Conservation (phyloP, 2,113 vertebrate genomes). For the Lichenostomus cassidix region DNA sequence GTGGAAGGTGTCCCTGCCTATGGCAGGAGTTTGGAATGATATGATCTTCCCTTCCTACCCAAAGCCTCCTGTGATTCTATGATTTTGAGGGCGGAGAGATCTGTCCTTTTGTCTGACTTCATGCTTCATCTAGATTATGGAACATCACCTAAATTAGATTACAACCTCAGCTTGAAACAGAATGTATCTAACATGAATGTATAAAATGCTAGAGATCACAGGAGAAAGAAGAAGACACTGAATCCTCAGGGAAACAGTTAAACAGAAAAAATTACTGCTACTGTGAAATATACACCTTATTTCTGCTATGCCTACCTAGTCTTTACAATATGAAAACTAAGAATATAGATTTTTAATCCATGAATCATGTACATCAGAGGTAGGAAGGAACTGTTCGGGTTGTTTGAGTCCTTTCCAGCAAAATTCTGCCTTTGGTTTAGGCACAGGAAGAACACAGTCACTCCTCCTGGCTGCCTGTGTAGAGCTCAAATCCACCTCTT, state of each 20-base stretch:
- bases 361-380: accelerated
- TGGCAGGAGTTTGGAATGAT: background rate
- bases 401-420: background rate
- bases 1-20: background rate
- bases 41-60: background rate
- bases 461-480: accelerated
- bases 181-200: background rate
- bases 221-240: background rate
- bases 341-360: background rate
- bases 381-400: background rate
- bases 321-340: background rate
- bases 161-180: background rate
- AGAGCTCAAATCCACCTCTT: background rate
- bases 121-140: background rate
- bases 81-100: background rate
- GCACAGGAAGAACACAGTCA: background rate
- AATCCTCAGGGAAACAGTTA: background rate
- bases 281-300: background rate
- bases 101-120: background rate
- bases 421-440: background rate
- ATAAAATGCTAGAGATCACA: background rate
- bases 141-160: background rate
- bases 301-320: background rate
- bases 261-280: background rate
- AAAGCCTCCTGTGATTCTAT: background rate